Evolutionary conservation across 2,113 vertebrate species (phyloP).

Genomic region (Amblyornis subalaris): DNA sequence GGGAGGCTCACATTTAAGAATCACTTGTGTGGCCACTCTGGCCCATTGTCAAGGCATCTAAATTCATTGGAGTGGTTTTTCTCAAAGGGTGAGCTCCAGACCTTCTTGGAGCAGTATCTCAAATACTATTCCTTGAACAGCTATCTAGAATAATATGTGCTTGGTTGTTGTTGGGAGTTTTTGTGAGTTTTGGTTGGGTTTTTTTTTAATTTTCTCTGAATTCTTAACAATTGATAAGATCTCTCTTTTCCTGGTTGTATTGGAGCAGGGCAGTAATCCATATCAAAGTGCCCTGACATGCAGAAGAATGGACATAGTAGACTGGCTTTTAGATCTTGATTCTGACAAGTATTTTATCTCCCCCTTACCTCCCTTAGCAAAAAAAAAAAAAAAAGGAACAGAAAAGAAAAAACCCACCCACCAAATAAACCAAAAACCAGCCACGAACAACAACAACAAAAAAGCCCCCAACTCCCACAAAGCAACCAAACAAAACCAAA

Average conservation of each 20-base stretch:
- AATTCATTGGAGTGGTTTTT: neutral
- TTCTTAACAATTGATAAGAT: neutral
- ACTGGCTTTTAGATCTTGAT: neutral
- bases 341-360: neutral
- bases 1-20: neutral
- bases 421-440: neutral
- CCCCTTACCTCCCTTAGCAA: accelerated
- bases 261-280: neutral
- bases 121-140: neutral
- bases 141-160: neutral
- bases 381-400: neutral
- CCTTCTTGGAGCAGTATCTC: neutral
- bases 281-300: neutral
- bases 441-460: neutral
- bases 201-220: neutral
- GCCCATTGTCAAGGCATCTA: neutral
- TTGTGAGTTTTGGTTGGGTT: accelerated
- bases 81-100: neutral
- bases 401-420: neutral
- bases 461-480: accelerated
- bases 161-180: accelerated
- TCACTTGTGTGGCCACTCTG: neutral
- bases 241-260: neutral
- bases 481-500: neutral
- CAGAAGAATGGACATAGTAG: neutral